Evolutionary conservation across 2,113 vertebrate species (phyloP).

Genomic region (Sturnus vulgaris): DNA sequence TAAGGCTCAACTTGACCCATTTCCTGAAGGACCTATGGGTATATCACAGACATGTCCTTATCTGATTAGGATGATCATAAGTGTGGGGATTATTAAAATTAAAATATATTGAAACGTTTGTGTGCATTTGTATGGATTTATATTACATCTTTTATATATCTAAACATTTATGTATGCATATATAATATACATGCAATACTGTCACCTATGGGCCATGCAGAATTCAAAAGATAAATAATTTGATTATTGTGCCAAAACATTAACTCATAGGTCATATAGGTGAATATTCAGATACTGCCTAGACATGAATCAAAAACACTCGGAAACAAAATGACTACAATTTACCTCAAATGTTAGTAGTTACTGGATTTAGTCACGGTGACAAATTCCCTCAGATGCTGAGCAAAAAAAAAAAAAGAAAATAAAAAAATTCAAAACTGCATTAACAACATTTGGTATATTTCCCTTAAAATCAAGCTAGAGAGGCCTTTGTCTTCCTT

Average conservation of each 20-base stretch:
- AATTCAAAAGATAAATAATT: background rate
- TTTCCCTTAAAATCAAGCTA: background rate
- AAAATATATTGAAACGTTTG: background rate
- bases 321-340: background rate
- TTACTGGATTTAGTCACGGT: background rate
- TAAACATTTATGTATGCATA: background rate
- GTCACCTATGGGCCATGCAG: background rate
- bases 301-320: background rate
- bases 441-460: background rate
- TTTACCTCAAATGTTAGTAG: background rate
- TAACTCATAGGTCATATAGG: background rate
- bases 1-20: background rate
- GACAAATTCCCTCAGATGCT: background rate
- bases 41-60: background rate
- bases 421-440: background rate
- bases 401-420: too few relatives aligned
- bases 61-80: accelerated
- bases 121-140: background rate
- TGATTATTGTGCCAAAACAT: background rate
- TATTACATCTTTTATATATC: background rate
- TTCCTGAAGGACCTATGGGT: background rate
- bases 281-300: background rate
- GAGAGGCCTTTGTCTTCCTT: background rate
- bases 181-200: background rate
- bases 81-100: accelerated